These are phyloP conservation scores for Morus bassanus DNA, from an alignment of 2,797 vertebrate genomes.

Conservation along the genomic window DNA sequence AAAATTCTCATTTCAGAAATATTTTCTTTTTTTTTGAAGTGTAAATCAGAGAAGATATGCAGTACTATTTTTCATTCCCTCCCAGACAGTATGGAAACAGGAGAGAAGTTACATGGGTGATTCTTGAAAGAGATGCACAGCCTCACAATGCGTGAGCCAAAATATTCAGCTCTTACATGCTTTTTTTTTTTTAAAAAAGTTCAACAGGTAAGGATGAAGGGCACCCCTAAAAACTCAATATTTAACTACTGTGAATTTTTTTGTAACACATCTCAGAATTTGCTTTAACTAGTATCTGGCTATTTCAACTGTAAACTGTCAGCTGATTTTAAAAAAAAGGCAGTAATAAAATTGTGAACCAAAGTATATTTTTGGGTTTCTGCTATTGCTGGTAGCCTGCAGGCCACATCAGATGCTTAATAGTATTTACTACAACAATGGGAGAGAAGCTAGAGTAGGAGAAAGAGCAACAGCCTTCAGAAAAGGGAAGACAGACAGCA, in stretches of 20 bases:
- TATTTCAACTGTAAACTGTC: neutral
- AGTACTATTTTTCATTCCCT: neutral
- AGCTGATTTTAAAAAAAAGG: neutral
- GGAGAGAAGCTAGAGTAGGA: neutral
- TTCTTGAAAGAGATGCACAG: neutral
- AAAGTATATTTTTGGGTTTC: neutral
- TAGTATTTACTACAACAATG: neutral
- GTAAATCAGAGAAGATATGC: neutral
- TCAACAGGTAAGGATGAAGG: neutral
- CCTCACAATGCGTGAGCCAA: rapidly evolving
- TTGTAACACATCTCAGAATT: neutral
- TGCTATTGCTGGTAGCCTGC: neutral
- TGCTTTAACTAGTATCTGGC: neutral
- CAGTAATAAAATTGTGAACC: neutral
- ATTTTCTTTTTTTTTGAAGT: neutral
- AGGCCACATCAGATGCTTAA: neutral
- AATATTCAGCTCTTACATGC: neutral
- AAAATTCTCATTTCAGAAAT: neutral
- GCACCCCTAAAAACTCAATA: neutral
- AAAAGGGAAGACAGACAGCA: neutral
- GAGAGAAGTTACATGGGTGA: neutral
- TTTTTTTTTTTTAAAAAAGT: neutral
- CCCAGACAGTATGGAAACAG: neutral
- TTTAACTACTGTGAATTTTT: neutral
- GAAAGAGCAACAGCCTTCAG: neutral